Conservation (phyloP, 2,888 invertebrate species). For the Achlya flavicornis region DNA sequence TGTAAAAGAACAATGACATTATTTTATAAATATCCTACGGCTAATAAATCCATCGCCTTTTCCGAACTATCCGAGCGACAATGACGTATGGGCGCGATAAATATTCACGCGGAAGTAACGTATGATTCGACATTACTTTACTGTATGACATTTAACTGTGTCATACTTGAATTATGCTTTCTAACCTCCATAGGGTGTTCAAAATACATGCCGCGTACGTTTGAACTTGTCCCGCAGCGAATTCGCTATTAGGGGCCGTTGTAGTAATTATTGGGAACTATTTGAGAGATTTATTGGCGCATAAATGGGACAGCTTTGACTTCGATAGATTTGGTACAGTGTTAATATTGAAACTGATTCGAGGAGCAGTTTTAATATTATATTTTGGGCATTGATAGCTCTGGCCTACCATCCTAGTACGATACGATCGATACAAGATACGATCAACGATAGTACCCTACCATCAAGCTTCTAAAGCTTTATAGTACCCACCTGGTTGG, state of each 20-base stretch:
- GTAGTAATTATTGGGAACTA: conserved; percentile 31
- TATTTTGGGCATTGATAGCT: too few relatives aligned
- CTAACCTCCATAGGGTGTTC: not conserved
- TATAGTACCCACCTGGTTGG: too few relatives aligned
- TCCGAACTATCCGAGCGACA: not conserved
- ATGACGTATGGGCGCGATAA: not conserved
- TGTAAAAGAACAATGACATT: not conserved
- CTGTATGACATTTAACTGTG: not conserved
- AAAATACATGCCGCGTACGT: conserved; percentile 7
- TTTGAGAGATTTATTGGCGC: conserved; percentile 29
- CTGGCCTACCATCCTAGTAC: too few relatives aligned
- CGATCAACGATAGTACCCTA: too few relatives aligned
- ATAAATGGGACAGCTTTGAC: conserved; percentile 12
- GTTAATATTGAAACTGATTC: not conserved
- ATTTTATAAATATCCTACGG: not conserved
- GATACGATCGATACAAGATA: too few relatives aligned
- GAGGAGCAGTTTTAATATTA: too few relatives aligned
- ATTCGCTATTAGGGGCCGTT: conserved; percentile 20
- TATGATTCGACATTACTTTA: not conserved
- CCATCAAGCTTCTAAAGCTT: too few relatives aligned
- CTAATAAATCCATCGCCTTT: not conserved
- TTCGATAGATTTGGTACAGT: not conserved
- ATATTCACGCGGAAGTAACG: not conserved
- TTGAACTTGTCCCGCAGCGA: not conserved
- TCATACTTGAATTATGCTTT: conserved; percentile 1